Evolutionary conservation across 1,140 invertebrate genomes (phyloP).

Genomic region (Zaprionus taronus): DNA sequence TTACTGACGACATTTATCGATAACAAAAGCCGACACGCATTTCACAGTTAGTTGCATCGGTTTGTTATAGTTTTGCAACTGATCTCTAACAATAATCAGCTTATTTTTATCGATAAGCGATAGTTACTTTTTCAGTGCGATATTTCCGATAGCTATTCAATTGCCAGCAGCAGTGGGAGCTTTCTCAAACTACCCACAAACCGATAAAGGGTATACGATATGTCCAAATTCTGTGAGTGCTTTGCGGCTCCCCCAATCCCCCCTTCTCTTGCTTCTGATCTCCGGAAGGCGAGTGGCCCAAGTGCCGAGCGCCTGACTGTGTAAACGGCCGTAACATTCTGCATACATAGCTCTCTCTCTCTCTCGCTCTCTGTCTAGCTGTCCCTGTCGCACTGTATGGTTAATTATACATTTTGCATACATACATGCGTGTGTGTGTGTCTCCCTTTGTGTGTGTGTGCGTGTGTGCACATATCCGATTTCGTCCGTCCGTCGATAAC

Average conservation of each 20-base stretch:
- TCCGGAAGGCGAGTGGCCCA: conserved; percentile 44
- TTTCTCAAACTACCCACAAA: not conserved
- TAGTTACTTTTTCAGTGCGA: not conserved
- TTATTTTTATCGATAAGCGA: not conserved
- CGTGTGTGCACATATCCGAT: conserved; percentile 68
- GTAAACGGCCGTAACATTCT: conserved; percentile 76
- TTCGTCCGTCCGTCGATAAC: conserved; percentile 63
- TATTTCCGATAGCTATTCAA: not conserved
- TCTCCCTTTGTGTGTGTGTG: conserved; percentile 9
- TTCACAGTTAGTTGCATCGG: too few species aligned
- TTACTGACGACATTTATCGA: not conserved
- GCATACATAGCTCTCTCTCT: conserved; percentile 34
- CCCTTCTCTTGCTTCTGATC: not conserved
- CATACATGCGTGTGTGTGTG: conserved; percentile 17
- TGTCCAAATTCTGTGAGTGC: conserved; percentile 29
- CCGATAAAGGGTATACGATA: conserved; percentile 12
- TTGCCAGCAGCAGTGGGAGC: not conserved
- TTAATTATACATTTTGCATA: conserved; percentile 78
- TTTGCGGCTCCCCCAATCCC: conserved; percentile 7
- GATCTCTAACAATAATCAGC: not conserved
- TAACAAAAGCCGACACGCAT: not conserved
- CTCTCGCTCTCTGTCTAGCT: conserved; percentile 9
- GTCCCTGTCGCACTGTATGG: conserved; percentile 57
- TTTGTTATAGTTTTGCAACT: not conserved
- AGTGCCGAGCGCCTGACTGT: conserved; percentile 66